Base-by-base conservation (phyloP, 1,140 invertebrate species). In the Brachionus koreanus region DNA sequence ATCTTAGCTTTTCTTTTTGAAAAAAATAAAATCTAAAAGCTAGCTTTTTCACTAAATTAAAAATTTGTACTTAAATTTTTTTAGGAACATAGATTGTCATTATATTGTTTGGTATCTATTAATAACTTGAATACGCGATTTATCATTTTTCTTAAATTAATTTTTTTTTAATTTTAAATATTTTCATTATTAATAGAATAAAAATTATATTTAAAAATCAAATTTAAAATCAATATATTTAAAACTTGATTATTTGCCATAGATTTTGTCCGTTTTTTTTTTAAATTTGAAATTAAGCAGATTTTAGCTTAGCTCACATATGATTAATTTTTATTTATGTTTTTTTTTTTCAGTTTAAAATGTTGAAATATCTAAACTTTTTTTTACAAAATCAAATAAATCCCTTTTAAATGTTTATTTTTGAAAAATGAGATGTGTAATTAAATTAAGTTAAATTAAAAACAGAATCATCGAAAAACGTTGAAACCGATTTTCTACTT, bases 21-120 rank as follows among this genome's bases (percentile, higher is more conserved):
- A 16, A 69, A 69, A 16, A 37, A 37, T 69, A 37, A 69, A 69
- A 69, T 19, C 16, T 37, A 37, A 69, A 19, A 69, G 16, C 37
- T 39, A 19, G 37, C n/a, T 37, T 39, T 69, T 69, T 69, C 10
- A 65, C n/a, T 69, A 39, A n/a, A n/a, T n/a, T n/a, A n/a, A n/a
- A 19, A 69, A 69, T 39, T 69, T 69, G 65, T 69, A 69, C 37
- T 69, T 39, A 29, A 29, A 69, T 69, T 35, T 69, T 69, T 69
- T 69, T 69, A 69, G 37, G n/a, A 16, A 39, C 65, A 12, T 69
- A 69, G 65, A 69, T 69, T 39, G 65, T 69, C 65, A 69, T 65
- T n/a, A 57, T 33, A 23, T 57, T 57, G 49, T 57, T 57, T 57
- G 49, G 49, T 19, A 57, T 57, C 49, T 23, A 57, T 19, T 19